Conservation (phyloP, 2,797 vertebrate genomes). For the Characodon lateralis region DNA sequence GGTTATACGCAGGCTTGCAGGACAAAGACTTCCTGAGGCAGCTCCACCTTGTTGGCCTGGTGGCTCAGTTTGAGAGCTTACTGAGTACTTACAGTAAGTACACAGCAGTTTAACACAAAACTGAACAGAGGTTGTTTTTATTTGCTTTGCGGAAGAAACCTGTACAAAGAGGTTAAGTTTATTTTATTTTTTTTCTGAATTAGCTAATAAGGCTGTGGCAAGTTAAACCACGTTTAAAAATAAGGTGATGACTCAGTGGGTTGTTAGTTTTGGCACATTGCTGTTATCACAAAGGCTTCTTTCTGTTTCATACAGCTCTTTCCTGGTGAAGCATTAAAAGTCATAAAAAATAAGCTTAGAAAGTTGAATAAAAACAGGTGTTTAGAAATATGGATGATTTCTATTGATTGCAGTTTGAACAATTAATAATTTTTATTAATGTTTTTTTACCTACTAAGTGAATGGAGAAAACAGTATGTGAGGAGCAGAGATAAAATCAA, state of each 20-base stretch:
- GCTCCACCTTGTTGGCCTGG: slow-evolving; percentile 90
- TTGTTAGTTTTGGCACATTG: background rate
- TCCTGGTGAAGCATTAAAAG: background rate
- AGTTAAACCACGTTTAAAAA: slow-evolving; percentile 3
- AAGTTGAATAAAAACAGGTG: background rate
- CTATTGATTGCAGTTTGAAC: background rate
- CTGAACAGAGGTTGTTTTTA: background rate
- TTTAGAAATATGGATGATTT: background rate
- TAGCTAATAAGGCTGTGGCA: background rate
- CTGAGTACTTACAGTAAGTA: slow-evolving; percentile 98
- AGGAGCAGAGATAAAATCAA: background rate
- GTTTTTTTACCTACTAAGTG: background rate
- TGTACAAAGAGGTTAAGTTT: background rate
- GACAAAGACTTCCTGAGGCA: slow-evolving; percentile 92
- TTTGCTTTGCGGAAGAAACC: background rate
- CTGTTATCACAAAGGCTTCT: background rate
- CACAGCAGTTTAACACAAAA: background rate
- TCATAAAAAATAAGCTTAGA: background rate
- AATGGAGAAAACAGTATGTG: background rate
- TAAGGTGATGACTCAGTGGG: slow-evolving; percentile 8
- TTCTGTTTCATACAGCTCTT: background rate
- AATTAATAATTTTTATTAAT: background rate
- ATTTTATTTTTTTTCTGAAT: background rate
- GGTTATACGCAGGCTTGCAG: slow-evolving; percentile 87
- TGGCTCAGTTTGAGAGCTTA: slow-evolving; percentile 95